These are phyloP conservation scores for Sander lucioperca DNA, from an alignment of 2,113 vertebrate genomes.

Conservation along the genomic window DNA sequence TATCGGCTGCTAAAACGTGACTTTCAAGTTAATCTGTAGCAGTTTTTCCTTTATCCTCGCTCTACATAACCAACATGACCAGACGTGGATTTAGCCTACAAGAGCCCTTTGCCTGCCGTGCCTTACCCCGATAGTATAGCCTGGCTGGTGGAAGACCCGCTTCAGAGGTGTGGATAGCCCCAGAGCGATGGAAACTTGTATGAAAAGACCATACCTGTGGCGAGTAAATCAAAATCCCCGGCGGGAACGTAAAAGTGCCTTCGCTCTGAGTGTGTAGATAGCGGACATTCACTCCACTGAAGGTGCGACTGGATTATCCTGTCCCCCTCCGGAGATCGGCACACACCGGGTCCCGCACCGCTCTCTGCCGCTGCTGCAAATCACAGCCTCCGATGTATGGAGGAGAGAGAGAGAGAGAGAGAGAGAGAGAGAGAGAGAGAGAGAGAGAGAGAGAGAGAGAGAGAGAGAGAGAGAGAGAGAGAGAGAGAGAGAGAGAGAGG, in stretches of 20 bases:
- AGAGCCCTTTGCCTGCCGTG: background rate
- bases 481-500: background rate
- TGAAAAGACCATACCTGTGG: conserved; percentile 61
- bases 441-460: background rate
- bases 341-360: conserved; percentile 57
- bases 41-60: background rate
- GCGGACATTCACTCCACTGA: conserved; percentile 37
- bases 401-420: conserved; percentile 18
- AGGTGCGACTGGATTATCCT: conserved; percentile 45
- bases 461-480: background rate
- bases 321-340: conserved; percentile 46
- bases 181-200: conserved; percentile 58
- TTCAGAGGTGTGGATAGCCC: background rate
- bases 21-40: conserved; percentile 27
- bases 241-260: background rate
- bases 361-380: conserved; percentile 71
- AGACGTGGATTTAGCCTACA: background rate
- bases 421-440: conserved; percentile 2
- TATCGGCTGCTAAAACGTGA: conserved; percentile 34
- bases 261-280: background rate
- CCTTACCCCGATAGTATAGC: background rate
- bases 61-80: background rate
- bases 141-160: background rate
- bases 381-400: conserved; percentile 66
- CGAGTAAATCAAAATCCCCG: conserved; percentile 22